Percentiles rank a stretch among this genome's conserved stretches.
Conservation (phyloP, 1,140 invertebrate genomes). For the Drosophila sturtevanti region DNA sequence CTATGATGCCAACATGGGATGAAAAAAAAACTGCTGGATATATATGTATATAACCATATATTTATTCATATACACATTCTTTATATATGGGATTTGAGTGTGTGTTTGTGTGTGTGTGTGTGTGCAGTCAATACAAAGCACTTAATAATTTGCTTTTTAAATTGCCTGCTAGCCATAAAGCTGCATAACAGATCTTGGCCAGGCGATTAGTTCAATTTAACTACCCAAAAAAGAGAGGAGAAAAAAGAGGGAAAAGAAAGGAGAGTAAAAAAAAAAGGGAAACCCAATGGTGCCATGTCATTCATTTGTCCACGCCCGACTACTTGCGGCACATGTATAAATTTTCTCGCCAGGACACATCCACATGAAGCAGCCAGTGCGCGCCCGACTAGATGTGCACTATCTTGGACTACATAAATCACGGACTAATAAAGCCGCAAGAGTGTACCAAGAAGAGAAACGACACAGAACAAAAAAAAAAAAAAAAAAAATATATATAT, state of each 20-base stretch:
- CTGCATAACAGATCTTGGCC: slow-evolving; percentile 74
- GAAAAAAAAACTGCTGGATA: slow-evolving; percentile 4
- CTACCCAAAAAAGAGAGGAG: slow-evolving; percentile 51
- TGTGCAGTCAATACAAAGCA: slow-evolving; percentile 63
- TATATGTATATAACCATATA: neutral
- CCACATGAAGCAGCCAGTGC: slow-evolving; percentile 41
- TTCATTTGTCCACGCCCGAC: slow-evolving; percentile 79
- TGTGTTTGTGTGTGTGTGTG: slow-evolving; percentile 26
- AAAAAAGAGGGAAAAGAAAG: slow-evolving; percentile 47
- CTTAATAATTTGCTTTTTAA: slow-evolving; percentile 72
- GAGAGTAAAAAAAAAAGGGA: slow-evolving; percentile 9
- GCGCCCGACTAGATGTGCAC: slow-evolving; percentile 56
- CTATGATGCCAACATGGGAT: slow-evolving; percentile 56
- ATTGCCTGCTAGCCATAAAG: slow-evolving; percentile 68
- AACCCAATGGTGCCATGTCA: slow-evolving; percentile 68
- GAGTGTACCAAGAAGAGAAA: slow-evolving; percentile 56
- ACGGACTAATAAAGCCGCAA: slow-evolving; percentile 81
- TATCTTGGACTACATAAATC: slow-evolving; percentile 81
- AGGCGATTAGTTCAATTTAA: slow-evolving; percentile 76
- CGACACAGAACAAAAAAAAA: slow-evolving; percentile 21
- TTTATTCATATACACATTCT: neutral
- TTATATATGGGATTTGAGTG: neutral
- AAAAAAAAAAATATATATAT: slow-evolving; percentile 18
- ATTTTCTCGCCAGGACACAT: slow-evolving; percentile 68
- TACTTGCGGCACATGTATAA: slow-evolving; percentile 74